A percentile compares a stretch with the other conserved stretches of the same genome.
These are phyloP conservation scores for Hypotaenidia philippensis DNA, from an alignment of 2,797 vertebrate genomes.

Conservation along the genomic window DNA sequence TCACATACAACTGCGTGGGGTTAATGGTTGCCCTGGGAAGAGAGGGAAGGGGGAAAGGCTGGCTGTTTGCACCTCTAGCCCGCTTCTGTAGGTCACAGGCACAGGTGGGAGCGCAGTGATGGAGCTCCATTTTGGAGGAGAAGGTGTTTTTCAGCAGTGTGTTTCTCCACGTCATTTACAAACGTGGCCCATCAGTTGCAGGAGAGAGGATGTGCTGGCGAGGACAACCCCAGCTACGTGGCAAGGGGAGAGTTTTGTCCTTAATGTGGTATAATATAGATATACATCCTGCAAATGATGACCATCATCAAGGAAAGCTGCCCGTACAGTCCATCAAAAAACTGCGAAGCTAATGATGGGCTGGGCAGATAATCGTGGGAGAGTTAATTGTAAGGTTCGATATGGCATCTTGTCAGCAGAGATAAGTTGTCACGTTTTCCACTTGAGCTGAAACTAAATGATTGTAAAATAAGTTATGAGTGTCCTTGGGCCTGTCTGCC, in stretches of 20 bases:
- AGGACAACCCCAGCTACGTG: background rate
- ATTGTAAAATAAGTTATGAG: conserved; percentile 99
- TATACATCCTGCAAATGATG: conserved; percentile 49
- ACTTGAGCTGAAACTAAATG: conserved; percentile 99
- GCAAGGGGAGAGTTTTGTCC: conserved; percentile 47
- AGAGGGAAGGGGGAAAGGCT: background rate
- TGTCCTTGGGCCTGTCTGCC: conserved; percentile 96
- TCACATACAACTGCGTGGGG: background rate
- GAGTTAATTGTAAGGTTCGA: conserved; percentile 93
- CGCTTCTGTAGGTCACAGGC: accelerated
- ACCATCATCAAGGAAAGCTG: conserved; percentile 48
- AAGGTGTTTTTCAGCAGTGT: background rate
- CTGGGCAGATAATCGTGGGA: conserved; percentile 88
- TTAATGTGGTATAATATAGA: conserved; percentile 17
- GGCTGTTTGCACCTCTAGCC: background rate
- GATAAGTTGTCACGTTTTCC: conserved; percentile 99
- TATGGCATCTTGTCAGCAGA: conserved; percentile 95
- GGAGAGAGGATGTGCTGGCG: background rate
- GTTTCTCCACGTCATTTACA: background rate
- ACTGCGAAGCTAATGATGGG: conserved; percentile 84
- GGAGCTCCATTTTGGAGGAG: background rate
- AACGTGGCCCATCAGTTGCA: background rate
- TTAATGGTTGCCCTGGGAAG: background rate
- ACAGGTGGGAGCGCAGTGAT: background rate
- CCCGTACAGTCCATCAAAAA: conserved; percentile 71